Base-by-base conservation (phyloP, 2,113 vertebrate genomes). In the Melanotaenia duboulayi region DNA sequence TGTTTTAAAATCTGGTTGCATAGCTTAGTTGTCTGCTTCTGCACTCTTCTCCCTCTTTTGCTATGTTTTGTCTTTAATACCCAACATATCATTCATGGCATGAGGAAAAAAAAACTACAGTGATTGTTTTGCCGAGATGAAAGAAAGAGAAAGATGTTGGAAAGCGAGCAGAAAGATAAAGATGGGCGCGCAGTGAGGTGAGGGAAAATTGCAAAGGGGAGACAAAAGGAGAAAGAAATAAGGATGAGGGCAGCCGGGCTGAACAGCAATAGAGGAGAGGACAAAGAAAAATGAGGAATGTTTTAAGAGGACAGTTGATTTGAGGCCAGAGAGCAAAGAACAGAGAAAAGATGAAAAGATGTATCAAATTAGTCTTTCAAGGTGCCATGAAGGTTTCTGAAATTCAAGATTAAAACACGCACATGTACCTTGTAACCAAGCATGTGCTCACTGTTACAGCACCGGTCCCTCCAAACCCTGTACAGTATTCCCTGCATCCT, bases 81-180 rank as follows among this genome's bases (percentile, higher is more conserved):
- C 49, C 11, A 69, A 20, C 44, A 51, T 66, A 76, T 84, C 48
- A 79, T 75, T 74, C 55, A 44, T 19, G 66, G 50, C 40, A 49
- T 77, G 11, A 6, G 28, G 6, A 28, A 28, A 80, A 74, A 78
- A 57, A 67, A 69, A 78, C 58, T 87, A 25, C 59, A 83, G 70
- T 76, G 52, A 76, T 37, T 19, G 11, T 42, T 42, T 2, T 42
- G 40, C 14, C 66, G 62, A 24, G 62, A 16, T 37, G 46, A 23
- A 35, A 25, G 11, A 64, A 51, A 48, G 39, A n/a, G 4, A 52
- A 72, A 65, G 54, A 22, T 22, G 16, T 70, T 69, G 65, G 22
- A 84, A 67, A 60, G 60, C 1, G 48, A 58, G 48, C 24, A 58
- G 48, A 37, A 52, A 59, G 48, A 48, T 16, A 12, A 48, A 48